Evolutionary conservation across 2,888 invertebrate genomes (phyloP).

Genomic region (Apamea crenata): DNA sequence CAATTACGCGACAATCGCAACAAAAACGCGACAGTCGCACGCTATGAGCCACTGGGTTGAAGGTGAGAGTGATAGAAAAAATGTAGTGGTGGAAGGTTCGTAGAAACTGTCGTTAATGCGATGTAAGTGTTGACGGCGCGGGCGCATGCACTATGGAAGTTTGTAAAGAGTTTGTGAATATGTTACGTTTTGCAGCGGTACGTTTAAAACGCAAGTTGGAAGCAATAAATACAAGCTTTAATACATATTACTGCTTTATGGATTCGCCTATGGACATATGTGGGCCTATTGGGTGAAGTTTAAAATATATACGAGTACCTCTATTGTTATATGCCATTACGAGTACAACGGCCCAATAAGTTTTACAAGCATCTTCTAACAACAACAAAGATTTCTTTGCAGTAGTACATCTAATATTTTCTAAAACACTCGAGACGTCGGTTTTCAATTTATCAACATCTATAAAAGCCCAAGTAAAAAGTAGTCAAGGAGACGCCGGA

Average conservation of each 20-base stretch:
- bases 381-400: neutral
- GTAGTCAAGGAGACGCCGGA: conserved; percentile 52
- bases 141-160: conserved; percentile 3
- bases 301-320: neutral
- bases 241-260: neutral
- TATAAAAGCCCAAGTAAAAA: conserved; percentile 29
- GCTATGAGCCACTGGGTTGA: conserved; percentile 76
- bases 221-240: neutral
- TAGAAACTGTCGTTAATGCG: conserved; percentile 61
- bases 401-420: neutral
- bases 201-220: neutral
- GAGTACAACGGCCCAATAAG: neutral
- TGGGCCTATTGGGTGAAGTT: neutral
- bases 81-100: conserved; percentile 53
- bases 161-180: neutral
- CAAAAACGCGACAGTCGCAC: conserved; percentile 74
- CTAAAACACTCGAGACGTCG: conserved; percentile 7
- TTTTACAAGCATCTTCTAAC: neutral
- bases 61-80: conserved; percentile 72
- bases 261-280: too few relatives aligned
- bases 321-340: neutral
- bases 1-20: conserved; percentile 76
- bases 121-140: conserved; percentile 42
- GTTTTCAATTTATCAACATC: conserved; percentile 15
- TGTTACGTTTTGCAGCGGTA: neutral